Percentiles rank a stretch among this genome's conserved stretches.
These are phyloP conservation scores for Marisa cornuarietis DNA, from an alignment of 1,140 invertebrate species.

Conservation along the genomic window DNA sequence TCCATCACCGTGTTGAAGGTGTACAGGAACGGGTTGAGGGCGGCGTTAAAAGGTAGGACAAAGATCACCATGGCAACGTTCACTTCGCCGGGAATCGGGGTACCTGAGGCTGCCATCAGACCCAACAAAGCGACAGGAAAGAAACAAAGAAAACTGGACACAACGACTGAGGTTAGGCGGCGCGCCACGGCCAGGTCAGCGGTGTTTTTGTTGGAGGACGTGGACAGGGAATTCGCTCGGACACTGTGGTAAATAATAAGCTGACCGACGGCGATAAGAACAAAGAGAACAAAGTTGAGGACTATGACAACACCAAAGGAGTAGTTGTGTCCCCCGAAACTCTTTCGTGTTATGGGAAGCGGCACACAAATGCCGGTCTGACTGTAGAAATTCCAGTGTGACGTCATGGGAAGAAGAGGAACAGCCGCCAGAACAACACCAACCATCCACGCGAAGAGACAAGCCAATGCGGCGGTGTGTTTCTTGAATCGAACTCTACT, in stretches of 20 bases:
- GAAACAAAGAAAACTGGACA: slow-evolving; percentile 25
- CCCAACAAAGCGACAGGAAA: slow-evolving; percentile 17
- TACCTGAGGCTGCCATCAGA: slow-evolving; percentile 27
- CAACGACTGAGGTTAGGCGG: slow-evolving; percentile 21
- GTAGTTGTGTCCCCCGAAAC: no score
- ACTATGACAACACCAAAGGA: slow-evolving; percentile 25
- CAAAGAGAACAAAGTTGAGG: no score
- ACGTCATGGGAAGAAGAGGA: slow-evolving; percentile 14
- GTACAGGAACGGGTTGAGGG: slow-evolving; percentile 45
- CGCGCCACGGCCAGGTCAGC: slow-evolving; percentile 28
- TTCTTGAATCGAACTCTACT: slow-evolving; percentile 22
- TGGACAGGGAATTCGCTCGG: no score
- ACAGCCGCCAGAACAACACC: slow-evolving; percentile 20
- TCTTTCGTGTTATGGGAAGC: neutral
- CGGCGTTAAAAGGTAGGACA: slow-evolving; percentile 37
- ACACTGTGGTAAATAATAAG: no score
- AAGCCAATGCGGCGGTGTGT: neutral
- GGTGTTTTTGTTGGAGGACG: no score
- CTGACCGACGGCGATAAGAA: no score
- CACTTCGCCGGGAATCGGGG: slow-evolving; percentile 31
- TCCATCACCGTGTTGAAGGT: slow-evolving; percentile 20
- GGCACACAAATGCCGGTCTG: slow-evolving; percentile 32
- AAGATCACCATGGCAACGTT: slow-evolving; percentile 38
- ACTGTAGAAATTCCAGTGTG: slow-evolving; percentile 31
- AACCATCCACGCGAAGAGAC: slow-evolving; percentile 13